Evolutionary conservation across 2,888 invertebrate species (phyloP), one percentile per base, ranked within the genome.

Genomic region (Chromoteleia sp.): DNA sequence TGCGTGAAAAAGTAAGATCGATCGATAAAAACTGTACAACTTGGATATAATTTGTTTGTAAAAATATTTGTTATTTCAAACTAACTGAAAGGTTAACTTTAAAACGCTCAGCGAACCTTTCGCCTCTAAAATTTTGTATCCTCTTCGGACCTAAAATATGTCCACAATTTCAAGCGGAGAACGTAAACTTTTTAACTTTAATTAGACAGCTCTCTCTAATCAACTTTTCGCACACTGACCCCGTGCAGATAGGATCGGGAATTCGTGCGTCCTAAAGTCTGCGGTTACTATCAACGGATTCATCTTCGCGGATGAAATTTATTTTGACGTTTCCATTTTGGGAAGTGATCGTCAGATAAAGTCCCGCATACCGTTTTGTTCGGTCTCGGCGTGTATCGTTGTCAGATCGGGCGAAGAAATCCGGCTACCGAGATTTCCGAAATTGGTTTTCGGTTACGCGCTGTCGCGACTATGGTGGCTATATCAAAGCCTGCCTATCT

Each of bases 391-490:
- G 15, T 29, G n/a, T 50, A 56, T 50, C 58, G 29, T 54, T 56
- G 70, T 50, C 58, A 33, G 58, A 81, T 81, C 58, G 59, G 61
- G 68, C 59, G 59, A 71, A 71, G 73, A 78, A 78, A 80, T 79
- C 68, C 75, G 50, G 80, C 71, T 77, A 81, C 82, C 41, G 81
- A 75, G 81, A 77, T 77, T 82, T 59, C 61, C 81, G 75, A 83
- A 84, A 83, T 85, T 82, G 85, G 84, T 83, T 84, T n/a, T 75
- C 45, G 65, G 77, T 58, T 48, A 68, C 63, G 75, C 59, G 83
- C 68, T 75, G 83, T 82, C 83, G 84, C 82, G 76, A 82, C 78
- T 61, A 76, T 71, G 77, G 82, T 82, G 79, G 78, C 81, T 82
- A 71, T 71, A 76, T 79, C 61, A 79, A 67, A 71, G 71, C 58